Conservation (phyloP, 2,113 vertebrate genomes). For the Bos javanicus region DNA sequence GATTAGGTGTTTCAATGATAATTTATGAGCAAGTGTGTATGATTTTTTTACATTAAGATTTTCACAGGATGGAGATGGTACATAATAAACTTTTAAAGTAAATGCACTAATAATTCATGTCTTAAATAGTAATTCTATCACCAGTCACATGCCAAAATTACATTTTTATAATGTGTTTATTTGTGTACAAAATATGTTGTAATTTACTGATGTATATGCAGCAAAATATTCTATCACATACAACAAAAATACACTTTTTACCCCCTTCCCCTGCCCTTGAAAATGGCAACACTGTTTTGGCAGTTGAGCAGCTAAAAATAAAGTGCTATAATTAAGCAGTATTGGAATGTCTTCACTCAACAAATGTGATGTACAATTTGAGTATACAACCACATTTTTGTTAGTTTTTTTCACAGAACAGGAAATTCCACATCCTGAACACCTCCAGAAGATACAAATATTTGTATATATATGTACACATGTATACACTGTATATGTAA, state of each 20-base stretch:
- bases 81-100: slow-evolving; percentile 9
- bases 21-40: background rate
- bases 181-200: slow-evolving; percentile 85
- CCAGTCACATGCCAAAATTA: slow-evolving; percentile 46
- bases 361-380: slow-evolving; percentile 81
- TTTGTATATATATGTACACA: slow-evolving; percentile 76
- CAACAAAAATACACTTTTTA: slow-evolving; percentile 76
- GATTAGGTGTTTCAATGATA: background rate
- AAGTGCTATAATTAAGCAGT: slow-evolving; percentile 89
- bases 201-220: slow-evolving; percentile 79
- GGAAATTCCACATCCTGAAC: slow-evolving; percentile 71
- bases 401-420: slow-evolving; percentile 77
- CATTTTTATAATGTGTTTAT: slow-evolving; percentile 76
- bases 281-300: slow-evolving; percentile 96
- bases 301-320: slow-evolving; percentile 90
- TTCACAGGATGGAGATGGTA: background rate
- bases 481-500: slow-evolving; percentile 85
- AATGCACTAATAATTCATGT: slow-evolving; percentile 31
- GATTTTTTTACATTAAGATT: slow-evolving; percentile 9
- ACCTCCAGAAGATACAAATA: slow-evolving; percentile 81
- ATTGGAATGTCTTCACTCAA: slow-evolving; percentile 86
- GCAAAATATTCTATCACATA: slow-evolving; percentile 79
- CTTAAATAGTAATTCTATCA: slow-evolving; percentile 24
- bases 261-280: slow-evolving; percentile 68
- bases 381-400: slow-evolving; percentile 80